Base-by-base conservation (phyloP, 2,797 vertebrate genomes). In the Dromococcyx pavoninus region DNA sequence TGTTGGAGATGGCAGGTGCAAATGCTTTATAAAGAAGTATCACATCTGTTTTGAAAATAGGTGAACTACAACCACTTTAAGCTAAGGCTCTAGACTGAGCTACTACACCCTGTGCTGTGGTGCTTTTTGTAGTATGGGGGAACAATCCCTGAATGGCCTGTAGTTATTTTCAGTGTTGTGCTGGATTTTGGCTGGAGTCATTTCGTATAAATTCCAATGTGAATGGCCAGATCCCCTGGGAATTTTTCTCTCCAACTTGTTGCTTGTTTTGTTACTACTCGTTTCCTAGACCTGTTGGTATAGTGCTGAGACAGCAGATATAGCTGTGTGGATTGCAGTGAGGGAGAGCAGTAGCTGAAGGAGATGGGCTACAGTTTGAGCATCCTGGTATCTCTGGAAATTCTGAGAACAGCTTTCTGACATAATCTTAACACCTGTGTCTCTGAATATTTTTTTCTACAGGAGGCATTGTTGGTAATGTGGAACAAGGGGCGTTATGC, bases 321-420 rank as follows among this genome's bases (percentile, higher is more conserved):
- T 33, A 1, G 5, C 41, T 24, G 32, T 0, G 1, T 16, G 2
- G 13, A 6, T 23, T 23, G 39, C 28, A 30, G 33, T 10, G 39
- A 13, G 18, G 58, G 32, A 25, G n/a, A 46, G 35, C 2, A 1
- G 35, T 15, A 41, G 33, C 25, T 1, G 0, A 22, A 76, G 70
- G 33, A 75, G 51, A 60, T 13, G 30, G 46, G 46, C 71, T 76
- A 13, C 51, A 24, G 22, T 33, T 48, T 60, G 30, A 54, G 58
- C 53, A 18, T 53, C 22, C 1, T 0, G 5, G 44, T 48, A 65
- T 66, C 46, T 46, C 46, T 65, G 50, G 58, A 53, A 76, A 48
- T 58, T 22, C 71, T 17, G 58, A 60, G 51, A 32, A 60, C 18
- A 54, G 54, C 43, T 35, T 65, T 70, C 25, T 76, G 53, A 27